Evolutionary conservation across 2,113 vertebrate species (phyloP), one percentile per base, ranked within the genome.

Genomic region (Dipodomys spectabilis): DNA sequence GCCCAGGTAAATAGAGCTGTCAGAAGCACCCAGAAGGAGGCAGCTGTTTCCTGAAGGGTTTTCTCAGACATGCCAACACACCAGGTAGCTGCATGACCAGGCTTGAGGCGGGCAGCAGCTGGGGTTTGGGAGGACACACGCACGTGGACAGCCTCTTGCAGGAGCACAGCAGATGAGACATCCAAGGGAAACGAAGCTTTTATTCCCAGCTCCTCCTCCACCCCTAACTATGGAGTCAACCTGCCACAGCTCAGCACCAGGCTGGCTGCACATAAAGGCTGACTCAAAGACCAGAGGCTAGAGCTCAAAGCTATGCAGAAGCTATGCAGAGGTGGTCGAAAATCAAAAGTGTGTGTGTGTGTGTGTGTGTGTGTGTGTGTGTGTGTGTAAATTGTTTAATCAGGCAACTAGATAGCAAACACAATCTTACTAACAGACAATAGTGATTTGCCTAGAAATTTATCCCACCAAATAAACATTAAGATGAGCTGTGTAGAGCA

Each of bases 61-160:
- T 44, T 84, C 67, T 68, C 87, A 28, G 49, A 83, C 93, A 87
- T 0, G 27, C 64, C 39, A 39, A 39, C 39, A 39, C 39, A 49
- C 53, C 74, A 82, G 82, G 84, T 28, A 75, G 93, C 90, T 82
- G 91, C 95, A 85, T 49, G 95, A 94, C 87, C 74, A 49, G 96
- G 84, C 94, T 95, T 92, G 91, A 89, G 84, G 81, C 77, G 65
- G 81, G 91, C 89, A 84, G 91, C 73, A 69, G 86, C 94, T 87
- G 62, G 84, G 74, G 72, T 88, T 88, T 68, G 87, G 93, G 84
- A 96, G 93, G 94, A 86, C 74, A 60, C 60, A 27, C 91, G 90
- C 96, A 91, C 62, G 67, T 82, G 94, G 95, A 73, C 69, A 39
- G 91, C 92, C 94, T 95, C 94, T 90, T 95, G 95, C 6, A 1